Evolutionary conservation across 1,140 invertebrate genomes (phyloP), one percentile per base, ranked within the genome.

Genomic region (Musca domestica): DNA sequence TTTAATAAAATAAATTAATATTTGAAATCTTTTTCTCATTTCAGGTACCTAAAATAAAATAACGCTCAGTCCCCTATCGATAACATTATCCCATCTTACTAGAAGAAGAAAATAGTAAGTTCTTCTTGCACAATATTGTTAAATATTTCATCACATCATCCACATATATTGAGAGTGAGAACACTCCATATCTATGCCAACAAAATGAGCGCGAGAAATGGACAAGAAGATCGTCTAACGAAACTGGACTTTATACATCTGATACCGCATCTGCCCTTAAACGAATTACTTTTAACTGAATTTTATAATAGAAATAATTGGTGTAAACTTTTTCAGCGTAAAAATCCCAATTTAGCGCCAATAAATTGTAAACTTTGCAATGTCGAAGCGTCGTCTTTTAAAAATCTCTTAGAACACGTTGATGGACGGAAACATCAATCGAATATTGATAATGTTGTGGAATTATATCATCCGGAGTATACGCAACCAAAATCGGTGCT

Each of bases 331-430:
- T 65, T 72, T 20, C 6, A 22, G 2, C 69, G 67, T 3, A 27
- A 65, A 22, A 65, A 73, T 7, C 22, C 3, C 1, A 19, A 9
- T 4, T 69, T 51, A 27, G 75, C 67, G 27, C 23, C 64, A 47
- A 74, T 73, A 23, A 15, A 49, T 7, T 78, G 76, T 25, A 71
- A 70, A 34, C 34, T 74, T 56, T 78, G 76, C 66, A 22, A 48
- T 6, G 73, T 78, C 6, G 58, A 69, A 10, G 71, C 76, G 48
- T 73, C 56, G 48, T 74, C 71, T 23, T 72, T 72, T 10, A 74
- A 74, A 19, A 78, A 76, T 65, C 69, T 76, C 22, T 71, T 73
- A 46, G 69, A 69, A 17, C 76, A 79, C 47, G 27, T 78, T 3
- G 20, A 34, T 71, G 76, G 77, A 2, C 79, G 72, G 30, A 78